Evolutionary conservation across 2,888 invertebrate species (phyloP).

Genomic region (Itoplectis maculator): DNA sequence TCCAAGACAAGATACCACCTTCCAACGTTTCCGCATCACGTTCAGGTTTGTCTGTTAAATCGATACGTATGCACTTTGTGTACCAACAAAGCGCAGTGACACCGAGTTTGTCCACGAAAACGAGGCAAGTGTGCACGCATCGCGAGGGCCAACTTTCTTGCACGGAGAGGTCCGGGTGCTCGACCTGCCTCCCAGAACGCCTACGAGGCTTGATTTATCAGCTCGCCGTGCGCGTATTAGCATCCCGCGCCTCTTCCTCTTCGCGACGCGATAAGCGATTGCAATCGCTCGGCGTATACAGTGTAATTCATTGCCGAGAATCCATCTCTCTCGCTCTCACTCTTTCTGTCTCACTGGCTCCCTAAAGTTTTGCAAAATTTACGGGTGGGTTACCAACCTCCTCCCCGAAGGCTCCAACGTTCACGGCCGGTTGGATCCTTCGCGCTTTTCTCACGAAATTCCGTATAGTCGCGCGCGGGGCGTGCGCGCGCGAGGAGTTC

Average conservation of each 20-base stretch:
- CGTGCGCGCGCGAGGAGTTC: slow-evolving; percentile 18
- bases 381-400: slow-evolving; percentile 20
- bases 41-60: slow-evolving; percentile 60
- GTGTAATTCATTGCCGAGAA: slow-evolving; percentile 41
- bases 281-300: slow-evolving; percentile 25
- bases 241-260: slow-evolving; percentile 2
- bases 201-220: slow-evolving; percentile 57
- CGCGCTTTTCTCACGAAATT: slow-evolving; percentile 35
- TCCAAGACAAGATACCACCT: too few relatives aligned
- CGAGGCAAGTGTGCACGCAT: slow-evolving; percentile 48
- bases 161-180: too few relatives aligned
- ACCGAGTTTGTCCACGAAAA: slow-evolving; percentile 55
- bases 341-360: not conserved
- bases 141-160: not conserved
- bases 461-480: slow-evolving; percentile 22
- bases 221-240: slow-evolving; percentile 57
- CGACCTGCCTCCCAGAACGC: not conserved
- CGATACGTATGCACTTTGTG: too few relatives aligned
- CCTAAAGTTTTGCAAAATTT: slow-evolving; percentile 46
- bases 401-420: not conserved
- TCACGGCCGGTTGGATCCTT: slow-evolving; percentile 17
- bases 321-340: not conserved
- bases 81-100: slow-evolving; percentile 30
- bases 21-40: slow-evolving; percentile 50
- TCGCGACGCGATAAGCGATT: slow-evolving; percentile 54